Evolutionary conservation across 1,140 invertebrate genomes (phyloP).

Genomic region (Drosophila sturtevanti): DNA sequence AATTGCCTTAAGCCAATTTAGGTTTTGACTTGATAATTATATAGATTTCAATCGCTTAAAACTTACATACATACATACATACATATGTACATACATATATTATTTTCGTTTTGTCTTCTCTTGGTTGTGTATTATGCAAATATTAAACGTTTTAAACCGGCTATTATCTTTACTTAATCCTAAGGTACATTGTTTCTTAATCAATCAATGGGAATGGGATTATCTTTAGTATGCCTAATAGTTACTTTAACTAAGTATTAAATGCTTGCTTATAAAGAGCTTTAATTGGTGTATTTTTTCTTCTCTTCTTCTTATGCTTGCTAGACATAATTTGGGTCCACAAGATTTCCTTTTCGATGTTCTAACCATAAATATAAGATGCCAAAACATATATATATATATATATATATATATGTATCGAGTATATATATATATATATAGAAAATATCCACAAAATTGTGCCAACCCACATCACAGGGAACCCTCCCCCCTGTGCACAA

Average conservation of each 20-base stretch:
- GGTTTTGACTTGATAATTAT: conserved; percentile 9
- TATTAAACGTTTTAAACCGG: not conserved
- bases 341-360: conserved; percentile 5
- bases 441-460: not conserved
- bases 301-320: too few species aligned
- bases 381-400: not conserved
- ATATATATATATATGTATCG: not conserved
- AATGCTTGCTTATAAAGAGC: not conserved
- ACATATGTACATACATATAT: not conserved
- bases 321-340: conserved; percentile 5
- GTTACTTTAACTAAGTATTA: not conserved
- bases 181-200: not conserved
- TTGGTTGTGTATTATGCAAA: not conserved
- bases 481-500: not conserved
- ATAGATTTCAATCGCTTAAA: not conserved
- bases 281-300: not conserved
- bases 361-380: conserved; percentile 19
- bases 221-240: not conserved
- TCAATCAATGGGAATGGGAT: not conserved
- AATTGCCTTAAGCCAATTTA: conserved; percentile 8
- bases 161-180: not conserved
- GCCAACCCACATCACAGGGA: not conserved
- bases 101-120: not conserved
- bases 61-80: not conserved
- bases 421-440: not conserved